Conservation (phyloP, 2,888 invertebrate genomes). For the Drosophila borborema region DNA sequence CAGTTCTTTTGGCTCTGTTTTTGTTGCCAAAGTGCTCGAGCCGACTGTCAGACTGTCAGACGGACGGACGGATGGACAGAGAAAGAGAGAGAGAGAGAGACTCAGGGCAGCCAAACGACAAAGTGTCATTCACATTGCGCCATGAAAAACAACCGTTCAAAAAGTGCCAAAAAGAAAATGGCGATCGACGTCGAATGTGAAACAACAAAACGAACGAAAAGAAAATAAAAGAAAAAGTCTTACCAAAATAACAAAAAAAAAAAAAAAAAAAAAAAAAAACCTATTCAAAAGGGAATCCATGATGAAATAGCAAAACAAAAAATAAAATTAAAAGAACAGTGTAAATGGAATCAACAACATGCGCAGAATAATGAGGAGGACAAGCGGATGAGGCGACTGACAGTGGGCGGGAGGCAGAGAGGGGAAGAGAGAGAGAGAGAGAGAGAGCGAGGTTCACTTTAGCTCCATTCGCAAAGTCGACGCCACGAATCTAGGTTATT, state of each 20-base stretch:
- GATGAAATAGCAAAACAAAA: slow-evolving; percentile 19
- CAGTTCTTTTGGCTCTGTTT: slow-evolving; percentile 3
- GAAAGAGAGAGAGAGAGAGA: neutral
- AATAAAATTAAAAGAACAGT: neutral
- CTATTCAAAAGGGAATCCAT: slow-evolving; percentile 23
- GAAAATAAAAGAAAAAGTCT: slow-evolving; percentile 49
- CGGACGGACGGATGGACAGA: neutral
- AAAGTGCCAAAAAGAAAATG: slow-evolving; percentile 49
- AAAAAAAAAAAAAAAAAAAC: neutral
- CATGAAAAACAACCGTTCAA: slow-evolving; percentile 42
- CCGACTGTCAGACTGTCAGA: neutral
- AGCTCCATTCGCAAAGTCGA: slow-evolving; percentile 43
- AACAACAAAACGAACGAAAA: slow-evolving; percentile 18
- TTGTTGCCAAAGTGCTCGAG: slow-evolving; percentile 18
- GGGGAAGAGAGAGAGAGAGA: neutral
- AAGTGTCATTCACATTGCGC: slow-evolving; percentile 56
- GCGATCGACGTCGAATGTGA: slow-evolving; percentile 22
- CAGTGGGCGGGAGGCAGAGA: neutral
- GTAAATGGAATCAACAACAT: slow-evolving; percentile 10
- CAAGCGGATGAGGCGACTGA: neutral
- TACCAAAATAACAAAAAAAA: slow-evolving; percentile 24
- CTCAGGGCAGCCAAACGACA: slow-evolving; percentile 15
- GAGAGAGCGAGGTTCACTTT: neutral
- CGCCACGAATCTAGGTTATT: slow-evolving; percentile 81
- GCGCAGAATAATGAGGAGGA: slow-evolving; percentile 14